phyloP scores from a whole-genome alignment of 2,113 vertebrate genomes.

The Saccopteryx leptura region DNA sequence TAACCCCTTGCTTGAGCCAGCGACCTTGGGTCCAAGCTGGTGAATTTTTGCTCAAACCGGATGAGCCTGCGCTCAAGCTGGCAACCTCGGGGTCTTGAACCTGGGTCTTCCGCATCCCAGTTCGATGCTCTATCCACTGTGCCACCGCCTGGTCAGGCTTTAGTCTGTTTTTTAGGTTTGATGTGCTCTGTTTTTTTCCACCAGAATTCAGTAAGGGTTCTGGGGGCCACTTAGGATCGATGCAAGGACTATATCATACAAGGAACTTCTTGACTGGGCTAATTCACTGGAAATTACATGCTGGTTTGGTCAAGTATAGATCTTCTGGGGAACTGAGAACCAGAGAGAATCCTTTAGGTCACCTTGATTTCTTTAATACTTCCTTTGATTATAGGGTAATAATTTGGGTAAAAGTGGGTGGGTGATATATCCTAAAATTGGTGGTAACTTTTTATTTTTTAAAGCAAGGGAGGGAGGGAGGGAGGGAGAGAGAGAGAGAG shows the following conservation, averaged over 20 bases:
- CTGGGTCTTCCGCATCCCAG: too few species aligned
- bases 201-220: not conserved
- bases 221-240: not conserved
- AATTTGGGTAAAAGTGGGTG: not conserved
- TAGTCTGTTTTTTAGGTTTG: not conserved
- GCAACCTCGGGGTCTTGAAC: too few species aligned
- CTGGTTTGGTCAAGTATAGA: not conserved
- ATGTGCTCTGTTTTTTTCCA: not conserved
- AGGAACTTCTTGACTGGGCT: not conserved
- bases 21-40: too few species aligned
- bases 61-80: too few species aligned
- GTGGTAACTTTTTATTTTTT: not conserved
- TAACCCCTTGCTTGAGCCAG: too few species aligned
- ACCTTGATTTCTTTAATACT: not conserved
- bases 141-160: too few species aligned
- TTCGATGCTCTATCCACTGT: too few species aligned
- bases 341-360: not conserved
- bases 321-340: not conserved
- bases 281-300: not conserved
- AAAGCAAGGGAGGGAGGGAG: too few species aligned
- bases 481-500: too few species aligned
- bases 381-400: not conserved
- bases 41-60: too few species aligned
- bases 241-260: not conserved
- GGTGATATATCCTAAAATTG: not conserved